Conservation (phyloP, 2,888 invertebrate genomes). For the Crematogaster levior region DNA sequence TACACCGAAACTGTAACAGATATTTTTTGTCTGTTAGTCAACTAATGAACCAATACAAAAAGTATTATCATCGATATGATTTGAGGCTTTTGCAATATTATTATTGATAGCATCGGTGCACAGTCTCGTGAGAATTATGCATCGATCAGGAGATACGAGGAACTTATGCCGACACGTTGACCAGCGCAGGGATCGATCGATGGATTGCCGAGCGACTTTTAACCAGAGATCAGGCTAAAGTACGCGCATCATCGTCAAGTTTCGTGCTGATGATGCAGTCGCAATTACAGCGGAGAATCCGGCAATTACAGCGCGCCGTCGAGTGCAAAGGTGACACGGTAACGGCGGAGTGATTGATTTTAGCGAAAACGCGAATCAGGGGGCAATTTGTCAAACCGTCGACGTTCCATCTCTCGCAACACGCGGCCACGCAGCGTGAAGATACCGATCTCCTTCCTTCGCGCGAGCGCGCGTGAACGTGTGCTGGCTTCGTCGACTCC, state of each 20-base stretch:
- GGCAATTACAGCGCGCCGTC: conserved; percentile 70
- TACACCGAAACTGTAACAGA: neutral
- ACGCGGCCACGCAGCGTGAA: conserved; percentile 71
- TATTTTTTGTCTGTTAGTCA: neutral
- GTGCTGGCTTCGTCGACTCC: neutral
- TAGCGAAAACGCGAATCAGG: conserved; percentile 84
- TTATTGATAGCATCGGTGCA: neutral
- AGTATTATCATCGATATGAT: too few species aligned
- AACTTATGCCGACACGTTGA: neutral
- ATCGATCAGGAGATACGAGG: neutral
- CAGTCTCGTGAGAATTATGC: neutral
- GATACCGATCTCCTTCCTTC: conserved; percentile 75
- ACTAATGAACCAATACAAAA: neutral
- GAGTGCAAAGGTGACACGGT: conserved; percentile 78
- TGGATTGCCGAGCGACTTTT: conserved; percentile 23
- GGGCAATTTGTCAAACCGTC: conserved; percentile 85
- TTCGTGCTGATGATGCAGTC: conserved; percentile 45
- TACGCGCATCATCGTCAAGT: conserved; percentile 13
- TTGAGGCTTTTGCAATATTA: too few species aligned
- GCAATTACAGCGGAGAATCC: conserved; percentile 72
- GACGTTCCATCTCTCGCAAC: conserved; percentile 79
- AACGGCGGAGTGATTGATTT: conserved; percentile 83
- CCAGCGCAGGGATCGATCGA: neutral
- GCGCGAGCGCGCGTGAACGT: conserved; percentile 35
- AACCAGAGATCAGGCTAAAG: neutral